Percentiles rank a stretch among this genome's conserved stretches.
Evolutionary conservation across 2,113 vertebrate genomes (phyloP).

Genomic region (Planiliza haematocheilus): DNA sequence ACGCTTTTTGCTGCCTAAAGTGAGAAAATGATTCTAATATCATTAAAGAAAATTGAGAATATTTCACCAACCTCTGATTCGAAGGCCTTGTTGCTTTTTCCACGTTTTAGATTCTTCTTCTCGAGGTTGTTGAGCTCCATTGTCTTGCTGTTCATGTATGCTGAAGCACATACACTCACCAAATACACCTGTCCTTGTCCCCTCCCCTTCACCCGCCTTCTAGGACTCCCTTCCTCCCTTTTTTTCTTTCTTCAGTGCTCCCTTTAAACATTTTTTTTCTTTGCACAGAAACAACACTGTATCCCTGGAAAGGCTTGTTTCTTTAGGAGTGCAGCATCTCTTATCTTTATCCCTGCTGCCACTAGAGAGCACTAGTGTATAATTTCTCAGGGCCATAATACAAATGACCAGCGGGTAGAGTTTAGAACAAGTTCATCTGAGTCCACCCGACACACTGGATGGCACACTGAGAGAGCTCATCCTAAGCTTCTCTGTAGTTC

Average conservation of each 20-base stretch:
- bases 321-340: neutral
- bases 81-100: constrained; percentile 49
- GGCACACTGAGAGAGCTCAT: neutral
- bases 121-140: constrained; percentile 46
- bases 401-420: neutral
- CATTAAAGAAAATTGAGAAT: neutral
- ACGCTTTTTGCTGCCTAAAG: too few relatives aligned
- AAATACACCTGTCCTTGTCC: constrained; percentile 30
- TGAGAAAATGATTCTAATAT: neutral
- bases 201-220: constrained; percentile 14
- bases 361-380: constrained; percentile 64
- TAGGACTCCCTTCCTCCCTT: neutral
- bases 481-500: neutral
- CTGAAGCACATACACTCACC: neutral
- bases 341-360: constrained; percentile 26
- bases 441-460: neutral
- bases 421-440: constrained; percentile 24
- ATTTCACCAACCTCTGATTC: constrained; percentile 50
- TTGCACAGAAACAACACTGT: too few relatives aligned
- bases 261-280: neutral
- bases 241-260: neutral
- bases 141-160: neutral
- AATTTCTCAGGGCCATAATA: constrained; percentile 12
- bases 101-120: neutral
- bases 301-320: neutral